Conservation (phyloP, 2,113 vertebrate species). For the pig (Sus scrofa) region DNA sequence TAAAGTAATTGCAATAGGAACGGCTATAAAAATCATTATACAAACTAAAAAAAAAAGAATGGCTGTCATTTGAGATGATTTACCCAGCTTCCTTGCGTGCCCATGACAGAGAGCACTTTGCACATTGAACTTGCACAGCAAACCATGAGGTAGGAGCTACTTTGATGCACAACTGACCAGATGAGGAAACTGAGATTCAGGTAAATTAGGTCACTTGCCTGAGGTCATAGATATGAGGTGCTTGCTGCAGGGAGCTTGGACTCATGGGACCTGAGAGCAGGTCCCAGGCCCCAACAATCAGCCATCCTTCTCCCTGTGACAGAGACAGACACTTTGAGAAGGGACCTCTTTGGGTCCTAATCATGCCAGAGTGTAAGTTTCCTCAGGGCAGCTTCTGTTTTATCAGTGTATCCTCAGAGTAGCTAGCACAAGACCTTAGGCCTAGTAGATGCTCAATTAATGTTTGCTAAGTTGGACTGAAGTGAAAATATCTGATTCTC, state of each 20-base stretch:
- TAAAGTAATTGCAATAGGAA: not conserved
- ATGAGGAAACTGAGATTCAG: not conserved
- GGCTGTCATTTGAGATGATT: not conserved
- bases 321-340: not conserved
- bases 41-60: too few species aligned
- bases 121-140: not conserved
- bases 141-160: not conserved
- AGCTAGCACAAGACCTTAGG: not conserved
- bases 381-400: not conserved
- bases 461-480: not conserved
- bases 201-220: not conserved
- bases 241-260: not conserved
- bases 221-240: not conserved
- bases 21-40: too few species aligned
- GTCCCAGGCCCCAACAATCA: not conserved
- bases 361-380: not conserved
- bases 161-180: not conserved
- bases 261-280: not conserved
- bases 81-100: not conserved
- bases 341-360: not conserved
- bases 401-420: not conserved
- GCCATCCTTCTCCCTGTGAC: not conserved
- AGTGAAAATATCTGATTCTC: not conserved
- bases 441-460: not conserved
- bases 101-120: not conserved